These are phyloP conservation scores for Marcusenius ussheri DNA, from an alignment of 2,113 vertebrate species.

Conservation along the genomic window DNA sequence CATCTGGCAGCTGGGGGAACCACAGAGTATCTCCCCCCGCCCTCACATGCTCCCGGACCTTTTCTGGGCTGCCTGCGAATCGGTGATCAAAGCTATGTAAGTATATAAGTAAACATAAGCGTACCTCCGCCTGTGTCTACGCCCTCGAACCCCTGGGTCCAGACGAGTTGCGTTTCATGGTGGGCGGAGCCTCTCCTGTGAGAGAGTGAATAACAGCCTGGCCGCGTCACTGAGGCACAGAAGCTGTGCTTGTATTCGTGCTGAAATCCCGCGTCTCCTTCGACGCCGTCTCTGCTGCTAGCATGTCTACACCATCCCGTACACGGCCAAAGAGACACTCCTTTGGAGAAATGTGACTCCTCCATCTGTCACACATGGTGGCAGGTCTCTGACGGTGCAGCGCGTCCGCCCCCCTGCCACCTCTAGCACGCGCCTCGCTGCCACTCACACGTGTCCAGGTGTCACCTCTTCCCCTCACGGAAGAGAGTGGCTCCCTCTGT, in stretches of 20 bases:
- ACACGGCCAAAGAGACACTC: background rate
- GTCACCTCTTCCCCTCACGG: background rate
- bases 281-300: background rate
- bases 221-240: background rate
- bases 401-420: background rate
- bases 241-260: background rate
- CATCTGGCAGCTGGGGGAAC: background rate
- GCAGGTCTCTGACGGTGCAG: background rate
- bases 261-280: background rate
- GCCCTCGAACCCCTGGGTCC: background rate
- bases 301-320: background rate
- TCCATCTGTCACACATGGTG: background rate
- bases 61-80: background rate
- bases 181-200: constrained; percentile 33
- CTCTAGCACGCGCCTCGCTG: background rate
- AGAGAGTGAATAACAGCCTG: background rate
- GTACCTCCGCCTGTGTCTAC: background rate
- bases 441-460: background rate
- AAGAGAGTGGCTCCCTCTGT: constrained; percentile 30
- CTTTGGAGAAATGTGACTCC: background rate
- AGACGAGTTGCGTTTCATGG: background rate
- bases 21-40: background rate
- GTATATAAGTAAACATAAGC: background rate
- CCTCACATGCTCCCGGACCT: background rate
- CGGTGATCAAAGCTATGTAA: background rate